Evolutionary conservation across 2,797 vertebrate species (phyloP), one percentile per base, ranked within the genome.

Genomic region (Trachurus trachurus): DNA sequence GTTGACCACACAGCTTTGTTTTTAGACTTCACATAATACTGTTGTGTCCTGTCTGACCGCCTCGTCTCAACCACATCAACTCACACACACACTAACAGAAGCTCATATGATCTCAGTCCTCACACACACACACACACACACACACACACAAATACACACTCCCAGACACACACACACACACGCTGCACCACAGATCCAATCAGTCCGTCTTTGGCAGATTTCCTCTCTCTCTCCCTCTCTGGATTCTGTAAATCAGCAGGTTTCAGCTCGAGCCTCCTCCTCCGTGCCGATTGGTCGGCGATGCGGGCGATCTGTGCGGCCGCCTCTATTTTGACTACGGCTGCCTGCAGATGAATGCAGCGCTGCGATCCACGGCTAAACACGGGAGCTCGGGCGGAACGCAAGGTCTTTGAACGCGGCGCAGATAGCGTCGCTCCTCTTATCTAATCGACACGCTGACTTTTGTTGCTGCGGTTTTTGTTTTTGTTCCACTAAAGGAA

Each of bases 281-380:
- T 82, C 56, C 83, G 68, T 68, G 69, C 76, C 63, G 85, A 81
- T 26, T 3, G 26, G 26, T 26, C 26, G 26, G 26, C 37, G 75
- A 91, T 94, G 88, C 82, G 87, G 91, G 93, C 80, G 4, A 78
- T 87, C 86, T 94, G 93, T 93, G 92, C 81, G 84, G 88, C 87
- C 80, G 81, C 82, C 84, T 87, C 19, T 95, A 84, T 95, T 95
- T 93, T 93, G 94, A 93, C 94, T 95, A 82, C 52, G 90, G 88
- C 87, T 92, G 88, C 84, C 83, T 92, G 84, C 90, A 88, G 91
- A 85, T 92, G 83, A 91, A 91, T 90, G 72, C 83, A 42, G 72
- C 31, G 69, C 80, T 52, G 59, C 57, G 78, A 85, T 84, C 82
- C 40, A 11, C 40, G 15, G 75, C 90, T 91, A 26, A 26, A 89